Conservation (phyloP, 2,888 invertebrate species). For the Lasioglossum zephyrum region DNA sequence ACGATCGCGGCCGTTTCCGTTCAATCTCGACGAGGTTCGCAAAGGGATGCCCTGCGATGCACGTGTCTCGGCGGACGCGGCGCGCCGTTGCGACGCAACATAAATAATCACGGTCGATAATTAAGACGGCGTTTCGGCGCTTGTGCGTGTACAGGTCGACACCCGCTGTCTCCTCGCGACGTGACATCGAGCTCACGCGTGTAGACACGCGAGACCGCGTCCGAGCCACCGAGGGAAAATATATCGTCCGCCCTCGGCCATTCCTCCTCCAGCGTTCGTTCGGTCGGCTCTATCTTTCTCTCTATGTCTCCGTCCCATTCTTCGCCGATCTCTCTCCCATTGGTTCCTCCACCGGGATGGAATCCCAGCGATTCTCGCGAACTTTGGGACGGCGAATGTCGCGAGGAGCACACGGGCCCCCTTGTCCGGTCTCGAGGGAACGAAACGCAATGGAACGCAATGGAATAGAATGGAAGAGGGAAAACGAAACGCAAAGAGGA, state of each 20-base stretch:
- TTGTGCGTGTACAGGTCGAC: slow-evolving; percentile 71
- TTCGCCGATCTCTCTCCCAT: neutral
- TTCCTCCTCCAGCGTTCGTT: slow-evolving; percentile 25
- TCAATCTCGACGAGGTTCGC: slow-evolving; percentile 9
- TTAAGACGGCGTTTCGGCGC: slow-evolving; percentile 75
- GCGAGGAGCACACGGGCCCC: slow-evolving; percentile 39
- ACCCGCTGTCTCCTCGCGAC: slow-evolving; percentile 78
- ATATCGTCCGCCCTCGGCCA: slow-evolving; percentile 61
- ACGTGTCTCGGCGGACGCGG: slow-evolving; percentile 8
- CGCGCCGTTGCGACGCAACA: slow-evolving; percentile 47
- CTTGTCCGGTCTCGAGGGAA: slow-evolving; percentile 6
- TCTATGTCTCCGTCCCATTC: neutral
- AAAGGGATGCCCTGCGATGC: slow-evolving; percentile 25
- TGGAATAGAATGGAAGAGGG: neutral
- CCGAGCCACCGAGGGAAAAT: slow-evolving; percentile 50
- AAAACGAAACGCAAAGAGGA: neutral
- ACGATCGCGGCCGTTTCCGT: neutral
- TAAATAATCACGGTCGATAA: slow-evolving; percentile 77
- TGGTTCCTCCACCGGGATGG: slow-evolving; percentile 36
- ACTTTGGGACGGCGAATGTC: slow-evolving; percentile 47
- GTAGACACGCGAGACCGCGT: slow-evolving; percentile 75
- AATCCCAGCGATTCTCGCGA: slow-evolving; percentile 64
- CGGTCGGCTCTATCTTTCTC: slow-evolving; percentile 4
- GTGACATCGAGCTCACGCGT: slow-evolving; percentile 74
- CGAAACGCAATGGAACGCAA: neutral